Conservation (phyloP, 2,113 vertebrate genomes). For the Rhinoptilus africanus region DNA sequence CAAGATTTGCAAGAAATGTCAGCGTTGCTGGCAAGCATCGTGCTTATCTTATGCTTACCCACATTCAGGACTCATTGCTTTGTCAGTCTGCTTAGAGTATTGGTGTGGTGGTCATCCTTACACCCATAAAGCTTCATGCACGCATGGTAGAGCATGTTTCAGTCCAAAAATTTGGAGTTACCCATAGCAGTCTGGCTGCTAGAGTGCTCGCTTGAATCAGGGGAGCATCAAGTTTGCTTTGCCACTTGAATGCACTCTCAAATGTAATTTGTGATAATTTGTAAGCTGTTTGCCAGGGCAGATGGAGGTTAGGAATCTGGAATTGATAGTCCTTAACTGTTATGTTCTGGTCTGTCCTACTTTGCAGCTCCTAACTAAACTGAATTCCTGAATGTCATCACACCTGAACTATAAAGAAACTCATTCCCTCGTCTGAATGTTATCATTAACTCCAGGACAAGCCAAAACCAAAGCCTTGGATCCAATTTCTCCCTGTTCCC, state of each 20-base stretch:
- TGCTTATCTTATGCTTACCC: background rate
- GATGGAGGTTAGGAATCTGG: background rate
- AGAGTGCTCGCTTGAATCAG: background rate
- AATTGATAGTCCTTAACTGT: background rate
- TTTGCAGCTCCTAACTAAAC: background rate
- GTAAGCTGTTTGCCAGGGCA: background rate
- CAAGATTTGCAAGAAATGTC: background rate
- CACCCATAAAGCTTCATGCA: background rate
- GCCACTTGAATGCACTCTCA: background rate
- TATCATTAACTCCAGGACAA: background rate
- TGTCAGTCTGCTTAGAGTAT: background rate
- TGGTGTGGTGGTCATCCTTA: background rate
- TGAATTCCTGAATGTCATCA: background rate
- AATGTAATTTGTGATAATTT: background rate
- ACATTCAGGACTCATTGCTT: background rate
- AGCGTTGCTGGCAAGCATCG: rapidly evolving
- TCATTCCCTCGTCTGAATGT: background rate
- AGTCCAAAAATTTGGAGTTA: background rate
- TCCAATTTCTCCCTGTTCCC: background rate
- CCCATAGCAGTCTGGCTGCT: background rate
- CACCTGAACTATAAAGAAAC: background rate
- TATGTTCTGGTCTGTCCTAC: background rate
- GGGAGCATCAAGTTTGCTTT: background rate
- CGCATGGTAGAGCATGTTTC: background rate
- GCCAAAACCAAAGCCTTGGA: background rate